Base-by-base conservation (phyloP, 1,140 invertebrate species). In the Conus betulinus region DNA sequence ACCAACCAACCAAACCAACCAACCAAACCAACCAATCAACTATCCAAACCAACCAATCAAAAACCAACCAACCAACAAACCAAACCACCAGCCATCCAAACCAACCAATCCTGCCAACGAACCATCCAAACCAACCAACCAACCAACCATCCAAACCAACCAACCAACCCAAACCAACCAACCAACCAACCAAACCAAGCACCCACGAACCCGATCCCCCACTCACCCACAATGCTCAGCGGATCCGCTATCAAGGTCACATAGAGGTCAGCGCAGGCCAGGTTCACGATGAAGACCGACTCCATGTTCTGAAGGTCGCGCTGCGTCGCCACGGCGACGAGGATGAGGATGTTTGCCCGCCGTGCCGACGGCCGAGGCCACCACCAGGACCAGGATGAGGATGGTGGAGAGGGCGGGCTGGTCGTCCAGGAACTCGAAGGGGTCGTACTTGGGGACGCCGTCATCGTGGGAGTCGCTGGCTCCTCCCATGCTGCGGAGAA, bases 141-240 rank as follows among this genome's bases (percentile, higher is more conserved):
- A 39, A 39, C 39, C 39, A 39, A 39, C 39, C 39, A 39, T 1
- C 39, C 39, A n/a, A 39, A 39, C 39, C 39, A 39, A 39, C 39
- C 39, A 39, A 39, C 39, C 39, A 39, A 39, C 39, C 39, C n/a
- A n/a, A n/a, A 39, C 39, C 39, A 39, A 39, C 39, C 39, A 39
- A 39, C 39, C 39, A 39, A 39, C 39, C 39, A 39, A 39, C 39
- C 39, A 39, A 39, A 39, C 39, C 39, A 39, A 39, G 39, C 39
- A 39, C 39, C 39, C 39, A 39, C 0, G 39, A 39, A 39, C 39
- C 39, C 39, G 39, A 39, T n/a, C 39, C 15, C 20, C 0, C 85
- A 88, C 90, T 91, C 90, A 91, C 91, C 91, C 39, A 91, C 86
- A 52, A 92, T 88, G 60, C 90, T 92, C 63, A 92, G 90, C 8